These are phyloP conservation scores for Laterallus jamaicensis DNA, from an alignment of 2,113 vertebrate genomes.

Conservation along the genomic window DNA sequence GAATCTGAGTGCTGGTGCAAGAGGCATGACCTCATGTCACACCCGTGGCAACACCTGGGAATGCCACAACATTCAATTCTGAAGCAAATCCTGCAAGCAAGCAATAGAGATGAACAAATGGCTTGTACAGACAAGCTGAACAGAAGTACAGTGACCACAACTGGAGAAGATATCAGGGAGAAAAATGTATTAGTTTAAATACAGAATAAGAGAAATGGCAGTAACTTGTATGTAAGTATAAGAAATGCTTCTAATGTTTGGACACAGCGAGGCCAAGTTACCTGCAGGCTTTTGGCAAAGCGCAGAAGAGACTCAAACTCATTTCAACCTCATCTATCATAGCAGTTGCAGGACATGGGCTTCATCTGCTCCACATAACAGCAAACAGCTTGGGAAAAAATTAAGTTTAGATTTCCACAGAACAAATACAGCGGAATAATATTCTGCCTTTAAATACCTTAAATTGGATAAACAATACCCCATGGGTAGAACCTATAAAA, in stretches of 20 bases:
- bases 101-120: background rate
- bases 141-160: background rate
- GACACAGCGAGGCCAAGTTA: background rate
- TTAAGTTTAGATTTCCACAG: background rate
- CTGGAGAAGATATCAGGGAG: background rate
- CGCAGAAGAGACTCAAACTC: background rate
- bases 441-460: slow-evolving; percentile 16
- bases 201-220: background rate
- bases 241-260: background rate
- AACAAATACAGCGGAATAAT: slow-evolving; percentile 20
- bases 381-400: background rate
- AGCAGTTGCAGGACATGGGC: background rate
- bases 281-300: background rate
- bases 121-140: accelerated
- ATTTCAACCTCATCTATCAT: background rate
- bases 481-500: slow-evolving; percentile 6
- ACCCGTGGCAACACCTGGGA: background rate
- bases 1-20: background rate
- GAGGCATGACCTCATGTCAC: background rate
- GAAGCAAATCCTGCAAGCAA: background rate
- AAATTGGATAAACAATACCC: slow-evolving; percentile 15
- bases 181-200: background rate
- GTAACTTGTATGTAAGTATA: background rate
- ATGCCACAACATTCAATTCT: background rate
- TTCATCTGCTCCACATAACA: background rate